phyloP scores from a whole-genome alignment of 2,113 vertebrate species.

The Chamaetylas fuelleborni region DNA sequence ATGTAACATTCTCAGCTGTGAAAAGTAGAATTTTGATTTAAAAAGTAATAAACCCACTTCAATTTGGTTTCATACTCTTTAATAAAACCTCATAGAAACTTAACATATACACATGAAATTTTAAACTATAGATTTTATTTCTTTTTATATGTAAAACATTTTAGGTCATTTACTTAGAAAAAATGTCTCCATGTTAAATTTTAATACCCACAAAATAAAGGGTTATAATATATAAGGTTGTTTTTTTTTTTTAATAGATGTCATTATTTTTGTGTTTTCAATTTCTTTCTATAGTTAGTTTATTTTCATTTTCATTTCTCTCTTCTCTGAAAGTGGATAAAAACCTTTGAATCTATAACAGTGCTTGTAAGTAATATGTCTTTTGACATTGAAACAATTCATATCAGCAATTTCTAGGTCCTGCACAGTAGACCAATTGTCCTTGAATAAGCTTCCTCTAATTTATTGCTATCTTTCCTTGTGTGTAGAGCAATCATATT shows the following conservation, averaged over 20 bases:
- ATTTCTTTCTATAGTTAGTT: not conserved
- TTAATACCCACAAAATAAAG: not conserved
- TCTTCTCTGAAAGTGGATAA: not conserved
- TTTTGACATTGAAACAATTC: conserved; percentile 25
- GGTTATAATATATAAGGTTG: not conserved
- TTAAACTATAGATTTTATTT: not conserved
- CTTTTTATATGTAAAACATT: not conserved
- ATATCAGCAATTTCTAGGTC: conserved; percentile 46
- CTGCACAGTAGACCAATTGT: conserved; percentile 4
- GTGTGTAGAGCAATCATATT: conserved; percentile 49
- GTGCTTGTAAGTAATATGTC: not conserved
- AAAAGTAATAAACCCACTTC: not conserved
- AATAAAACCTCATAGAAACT: not conserved
- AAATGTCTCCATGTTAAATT: not conserved
- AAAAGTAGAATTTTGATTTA: not conserved
- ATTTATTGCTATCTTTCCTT: conserved; percentile 63
- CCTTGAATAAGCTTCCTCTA: conserved; percentile 64
- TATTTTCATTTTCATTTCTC: conserved; percentile 9
- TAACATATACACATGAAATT: not conserved
- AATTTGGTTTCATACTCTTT: not conserved
- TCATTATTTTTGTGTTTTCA: not conserved
- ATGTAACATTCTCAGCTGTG: not conserved
- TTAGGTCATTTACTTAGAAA: not conserved
- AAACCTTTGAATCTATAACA: not conserved
- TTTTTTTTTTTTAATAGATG: not conserved